Conservation (phyloP, 2,888 invertebrate species). For the Zootermopsis nevadensis region DNA sequence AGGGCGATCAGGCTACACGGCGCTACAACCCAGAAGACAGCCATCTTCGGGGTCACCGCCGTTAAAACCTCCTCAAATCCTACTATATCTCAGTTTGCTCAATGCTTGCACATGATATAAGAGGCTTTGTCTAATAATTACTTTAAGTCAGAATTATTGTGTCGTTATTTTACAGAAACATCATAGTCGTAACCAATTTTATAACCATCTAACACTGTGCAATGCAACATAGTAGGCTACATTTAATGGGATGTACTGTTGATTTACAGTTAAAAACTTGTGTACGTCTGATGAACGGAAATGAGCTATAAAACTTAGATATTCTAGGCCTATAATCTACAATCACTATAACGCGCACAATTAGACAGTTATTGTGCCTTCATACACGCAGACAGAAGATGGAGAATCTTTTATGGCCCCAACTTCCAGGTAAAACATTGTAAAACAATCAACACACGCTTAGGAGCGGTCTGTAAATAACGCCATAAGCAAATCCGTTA, state of each 20-base stretch:
- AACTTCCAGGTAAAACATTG: slow-evolving; percentile 49
- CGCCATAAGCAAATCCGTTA: slow-evolving; percentile 45
- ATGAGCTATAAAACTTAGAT: slow-evolving; percentile 40
- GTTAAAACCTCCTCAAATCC: too few relatives aligned
- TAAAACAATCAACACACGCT: slow-evolving; percentile 48
- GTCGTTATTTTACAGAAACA: background rate
- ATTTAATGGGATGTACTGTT: background rate
- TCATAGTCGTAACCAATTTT: background rate
- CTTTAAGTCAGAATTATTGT: too few relatives aligned
- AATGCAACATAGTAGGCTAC: background rate
- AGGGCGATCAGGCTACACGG: too few relatives aligned
- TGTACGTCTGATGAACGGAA: slow-evolving; percentile 46
- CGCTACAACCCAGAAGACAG: too few relatives aligned
- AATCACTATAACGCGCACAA: background rate
- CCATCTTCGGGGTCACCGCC: too few relatives aligned
- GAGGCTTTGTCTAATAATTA: too few relatives aligned
- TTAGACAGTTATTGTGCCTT: slow-evolving; percentile 26
- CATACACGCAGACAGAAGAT: slow-evolving; percentile 37
- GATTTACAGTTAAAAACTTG: slow-evolving; percentile 21
- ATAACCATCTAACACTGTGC: background rate
- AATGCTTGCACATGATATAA: too few relatives aligned
- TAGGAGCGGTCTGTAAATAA: slow-evolving; percentile 38
- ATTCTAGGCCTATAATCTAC: background rate
- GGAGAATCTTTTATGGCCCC: slow-evolving; percentile 43
- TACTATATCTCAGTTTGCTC: too few relatives aligned